Conservation (phyloP, 1,140 invertebrate species). For the Drosophila baimaii region DNA sequence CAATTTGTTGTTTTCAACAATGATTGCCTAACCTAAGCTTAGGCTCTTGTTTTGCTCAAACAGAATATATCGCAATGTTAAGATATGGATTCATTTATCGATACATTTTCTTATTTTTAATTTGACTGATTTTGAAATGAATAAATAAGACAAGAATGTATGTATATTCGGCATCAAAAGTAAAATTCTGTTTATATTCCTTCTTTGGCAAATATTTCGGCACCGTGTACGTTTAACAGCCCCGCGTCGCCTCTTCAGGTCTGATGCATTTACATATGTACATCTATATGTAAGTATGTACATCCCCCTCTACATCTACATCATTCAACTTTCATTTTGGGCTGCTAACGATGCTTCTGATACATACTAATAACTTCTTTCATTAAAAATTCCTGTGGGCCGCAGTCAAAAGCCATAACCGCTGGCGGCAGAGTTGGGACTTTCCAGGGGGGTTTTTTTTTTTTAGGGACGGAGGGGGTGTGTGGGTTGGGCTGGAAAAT, state of each 20-base stretch:
- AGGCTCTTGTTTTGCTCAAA: too few relatives aligned
- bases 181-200: too few relatives aligned
- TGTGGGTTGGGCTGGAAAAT: conserved; percentile 1
- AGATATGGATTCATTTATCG: too few relatives aligned
- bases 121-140: too few relatives aligned
- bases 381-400: conserved; percentile 77
- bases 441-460: neutral
- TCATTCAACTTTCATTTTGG: conserved; percentile 69
- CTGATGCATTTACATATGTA: conserved; percentile 22
- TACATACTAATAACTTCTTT: conserved; percentile 81
- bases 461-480: neutral
- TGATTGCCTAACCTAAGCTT: too few relatives aligned
- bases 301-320: conserved; percentile 14
- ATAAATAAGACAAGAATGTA: too few relatives aligned
- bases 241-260: neutral
- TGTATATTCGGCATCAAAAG: too few relatives aligned
- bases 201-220: neutral
- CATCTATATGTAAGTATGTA: conserved; percentile 27
- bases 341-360: conserved; percentile 77
- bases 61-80: too few relatives aligned
- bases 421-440: neutral
- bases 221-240: conserved; percentile 2
- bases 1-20: too few relatives aligned
- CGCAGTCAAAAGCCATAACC: conserved; percentile 60
- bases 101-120: too few relatives aligned